Evolutionary conservation across 2,113 vertebrate species (phyloP), one percentile per base, ranked within the genome.

Genomic region (Entosphenus tridentatus): DNA sequence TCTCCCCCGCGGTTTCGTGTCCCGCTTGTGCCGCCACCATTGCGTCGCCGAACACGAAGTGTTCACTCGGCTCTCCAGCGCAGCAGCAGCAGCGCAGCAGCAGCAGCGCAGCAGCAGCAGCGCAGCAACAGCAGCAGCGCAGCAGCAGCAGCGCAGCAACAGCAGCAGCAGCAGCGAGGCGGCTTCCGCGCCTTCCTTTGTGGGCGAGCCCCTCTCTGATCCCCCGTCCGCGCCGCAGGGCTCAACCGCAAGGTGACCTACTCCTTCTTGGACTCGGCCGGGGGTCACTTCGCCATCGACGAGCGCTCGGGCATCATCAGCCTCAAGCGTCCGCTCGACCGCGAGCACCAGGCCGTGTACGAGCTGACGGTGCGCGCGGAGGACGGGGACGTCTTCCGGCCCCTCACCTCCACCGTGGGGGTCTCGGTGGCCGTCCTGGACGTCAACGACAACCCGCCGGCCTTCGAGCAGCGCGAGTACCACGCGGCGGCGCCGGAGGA

Each of bases 391-490:
- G 86, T 84, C 0, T 11, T 21, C 8, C 80, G 81, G 68, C 83
- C 78, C 7, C 76, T 89, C 7, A 86, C 85, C 11, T 80, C 87
- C 1, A 71, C 81, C 3, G 80, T 82, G 71, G 82, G 75, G 8
- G 81, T 95, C 13, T 68, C 82, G 5, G 76, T 98, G 69, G 92
- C 89, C 1, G 83, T 96, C 71, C 75, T 98, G 76, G 93, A 98
- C 76, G 95, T 98, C 77, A 98, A 96, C 70, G 89, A 98, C 77
- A 96, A 96, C 67, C 93, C 92, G 0, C 93, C 93, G 0, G 84
- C 95, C 70, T 98, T 98, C 72, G 92, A 98, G 76, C 83, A 84
- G 2, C 85, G 87, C 1, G 93, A 98, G 10, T 98, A 98, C 59
- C 80, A 80, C 2, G 81, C 84, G 21, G 80, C 81, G 0, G 75